These are phyloP conservation scores for Campoletis sonorensis DNA, from an alignment of 1,140 invertebrate genomes.

Conservation along the genomic window DNA sequence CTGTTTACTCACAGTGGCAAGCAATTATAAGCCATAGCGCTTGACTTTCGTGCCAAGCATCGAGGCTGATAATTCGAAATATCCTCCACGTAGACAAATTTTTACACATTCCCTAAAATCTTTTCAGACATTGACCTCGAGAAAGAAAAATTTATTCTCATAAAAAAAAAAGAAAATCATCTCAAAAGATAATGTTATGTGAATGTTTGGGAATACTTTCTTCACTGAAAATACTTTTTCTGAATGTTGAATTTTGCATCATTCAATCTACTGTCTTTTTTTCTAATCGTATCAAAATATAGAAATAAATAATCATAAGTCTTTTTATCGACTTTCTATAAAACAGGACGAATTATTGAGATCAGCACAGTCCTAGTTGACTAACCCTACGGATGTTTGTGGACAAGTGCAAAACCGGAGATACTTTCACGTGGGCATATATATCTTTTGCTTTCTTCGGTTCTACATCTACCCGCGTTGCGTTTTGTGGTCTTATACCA, in stretches of 20 bases:
- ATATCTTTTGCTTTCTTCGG: conserved; percentile 2
- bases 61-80: not conserved
- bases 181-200: no score
- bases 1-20: not conserved
- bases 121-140: no score
- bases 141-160: no score
- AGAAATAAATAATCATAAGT: no score
- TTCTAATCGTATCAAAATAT: no score
- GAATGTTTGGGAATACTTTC: no score
- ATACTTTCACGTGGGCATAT: conserved; percentile 18
- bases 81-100: no score
- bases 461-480: not conserved
- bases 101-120: no score
- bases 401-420: conserved; percentile 7
- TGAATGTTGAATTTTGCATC: no score
- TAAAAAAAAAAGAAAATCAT: not conserved
- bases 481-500: not conserved
- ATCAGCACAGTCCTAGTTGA: not conserved
- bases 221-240: no score
- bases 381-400: not conserved
- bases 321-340: not conserved
- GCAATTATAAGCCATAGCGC: not conserved
- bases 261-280: no score
- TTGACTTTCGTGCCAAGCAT: not conserved
- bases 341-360: not conserved